phyloP scores from a whole-genome alignment of 2,113 vertebrate genomes.

The Pterocles orientalis region DNA sequence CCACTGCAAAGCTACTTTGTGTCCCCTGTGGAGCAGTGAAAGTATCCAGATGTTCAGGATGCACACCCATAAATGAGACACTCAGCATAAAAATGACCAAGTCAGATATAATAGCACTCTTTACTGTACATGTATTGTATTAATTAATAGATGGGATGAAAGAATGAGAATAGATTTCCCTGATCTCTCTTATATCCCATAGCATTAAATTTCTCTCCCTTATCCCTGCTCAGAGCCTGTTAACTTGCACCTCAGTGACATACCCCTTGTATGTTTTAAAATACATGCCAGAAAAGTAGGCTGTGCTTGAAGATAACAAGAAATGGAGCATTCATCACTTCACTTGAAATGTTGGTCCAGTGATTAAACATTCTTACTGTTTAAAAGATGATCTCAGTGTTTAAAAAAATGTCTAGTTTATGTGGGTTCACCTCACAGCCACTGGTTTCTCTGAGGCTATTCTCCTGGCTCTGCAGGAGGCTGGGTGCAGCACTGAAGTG shows the following conservation, averaged over 20 bases:
- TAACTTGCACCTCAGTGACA: not conserved
- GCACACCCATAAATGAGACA: not conserved
- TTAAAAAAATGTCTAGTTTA: not conserved
- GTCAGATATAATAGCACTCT: not conserved
- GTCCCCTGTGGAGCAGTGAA: not conserved
- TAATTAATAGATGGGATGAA: not conserved
- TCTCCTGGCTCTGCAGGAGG: not conserved
- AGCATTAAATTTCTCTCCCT: not conserved
- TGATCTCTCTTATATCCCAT: not conserved
- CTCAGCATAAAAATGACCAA: not conserved
- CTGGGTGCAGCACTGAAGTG: not conserved
- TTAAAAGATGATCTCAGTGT: not conserved
- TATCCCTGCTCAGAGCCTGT: not conserved
- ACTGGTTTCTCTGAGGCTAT: fast-evolving
- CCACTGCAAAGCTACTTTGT: not conserved
- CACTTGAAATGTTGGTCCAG: not conserved
- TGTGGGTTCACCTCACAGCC: not conserved
- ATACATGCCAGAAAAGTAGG: not conserved
- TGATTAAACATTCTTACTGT: not conserved
- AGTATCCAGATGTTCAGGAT: not conserved
- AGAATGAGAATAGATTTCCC: not conserved
- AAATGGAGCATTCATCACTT: not conserved
- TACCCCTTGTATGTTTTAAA: not conserved
- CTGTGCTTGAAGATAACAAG: not conserved
- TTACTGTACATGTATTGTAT: not conserved